phyloP scores from a whole-genome alignment of 2,797 vertebrate species.

The Paguma larvata region DNA sequence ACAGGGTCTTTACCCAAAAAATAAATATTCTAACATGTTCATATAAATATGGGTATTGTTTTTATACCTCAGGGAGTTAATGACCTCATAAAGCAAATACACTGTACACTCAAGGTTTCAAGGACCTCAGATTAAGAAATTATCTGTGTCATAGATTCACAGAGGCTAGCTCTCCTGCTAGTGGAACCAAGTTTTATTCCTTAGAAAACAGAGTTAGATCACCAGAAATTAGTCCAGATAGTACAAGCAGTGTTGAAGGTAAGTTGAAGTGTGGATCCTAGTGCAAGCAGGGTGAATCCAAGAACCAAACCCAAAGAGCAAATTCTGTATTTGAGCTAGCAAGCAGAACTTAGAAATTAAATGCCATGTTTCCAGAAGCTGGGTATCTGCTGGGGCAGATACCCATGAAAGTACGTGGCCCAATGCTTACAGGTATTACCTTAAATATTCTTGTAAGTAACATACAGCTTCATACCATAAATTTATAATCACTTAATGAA shows the following conservation, averaged over 20 bases:
- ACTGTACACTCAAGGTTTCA: neutral
- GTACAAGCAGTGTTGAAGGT: neutral
- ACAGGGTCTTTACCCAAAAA: neutral
- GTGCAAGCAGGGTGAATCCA: neutral
- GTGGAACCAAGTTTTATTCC: neutral
- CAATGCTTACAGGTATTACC: neutral
- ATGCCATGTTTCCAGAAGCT: neutral
- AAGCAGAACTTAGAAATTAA: slow-evolving; percentile 16
- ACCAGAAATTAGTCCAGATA: neutral
- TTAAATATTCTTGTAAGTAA: neutral
- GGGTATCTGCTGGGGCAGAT: neutral
- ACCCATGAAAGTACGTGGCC: neutral
- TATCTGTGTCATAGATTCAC: neutral
- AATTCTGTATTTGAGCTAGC: neutral
- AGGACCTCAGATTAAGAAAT: neutral
- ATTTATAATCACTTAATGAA: slow-evolving; percentile 1
- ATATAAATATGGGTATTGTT: neutral
- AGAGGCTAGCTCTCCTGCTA: neutral
- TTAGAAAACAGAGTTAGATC: neutral
- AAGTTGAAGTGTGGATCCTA: neutral
- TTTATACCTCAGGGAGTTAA: neutral
- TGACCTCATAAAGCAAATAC: neutral
- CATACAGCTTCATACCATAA: neutral
- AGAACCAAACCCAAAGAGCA: neutral
- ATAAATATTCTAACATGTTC: neutral